Base-by-base conservation (phyloP, 2,888 invertebrate genomes). In the Rhaphigaster nebulosa region DNA sequence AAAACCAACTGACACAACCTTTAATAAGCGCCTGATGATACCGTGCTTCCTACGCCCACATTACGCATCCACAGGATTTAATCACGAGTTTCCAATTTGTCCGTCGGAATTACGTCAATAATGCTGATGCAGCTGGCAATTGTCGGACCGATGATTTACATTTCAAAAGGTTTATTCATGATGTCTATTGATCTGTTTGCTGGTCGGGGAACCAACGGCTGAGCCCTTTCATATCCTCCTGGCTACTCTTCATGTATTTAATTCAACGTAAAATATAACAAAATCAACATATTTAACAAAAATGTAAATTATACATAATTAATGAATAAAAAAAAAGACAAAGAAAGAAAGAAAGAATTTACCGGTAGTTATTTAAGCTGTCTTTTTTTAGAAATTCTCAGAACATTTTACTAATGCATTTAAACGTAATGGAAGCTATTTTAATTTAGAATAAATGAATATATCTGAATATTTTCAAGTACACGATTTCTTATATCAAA, bases 141-240 rank as follows among this genome's bases (percentile, higher is more conserved):
- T 76, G 70, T 38, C 70, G 70, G 34, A 20, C 34, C 1, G 38
- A 38, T 38, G 34, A 76, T 76, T 76, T 76, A 76, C 70, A 76
- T 76, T 76, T 76, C 70, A 76, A 76, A 76, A 76, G 70, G 38
- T 38, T 76, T 76, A 76, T 76, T 76, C 70, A 76, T 76, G 70
- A 76, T 20, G 12, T 26, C 34, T 76, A 76, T 76, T 76, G 70
- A 76, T 76, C 70, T 76, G 70, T 76, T 76, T 76, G 70, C 23
- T 76, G 70, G 34, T 76, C 34, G 23, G 70, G 20, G 20, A 38
- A 76, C n/a, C n/a, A n/a, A n/a, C 70, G 70, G 70, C 20, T 6
- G 20, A 2, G 34, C 23, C 70, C 70, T 38, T 76, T 76, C 70
- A 76, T 38, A 76, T 76, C 29, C 65, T 29, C 10, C 18, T 29